Evolutionary conservation across 2,113 vertebrate genomes (phyloP).

Genomic region (Tachycineta bicolor): DNA sequence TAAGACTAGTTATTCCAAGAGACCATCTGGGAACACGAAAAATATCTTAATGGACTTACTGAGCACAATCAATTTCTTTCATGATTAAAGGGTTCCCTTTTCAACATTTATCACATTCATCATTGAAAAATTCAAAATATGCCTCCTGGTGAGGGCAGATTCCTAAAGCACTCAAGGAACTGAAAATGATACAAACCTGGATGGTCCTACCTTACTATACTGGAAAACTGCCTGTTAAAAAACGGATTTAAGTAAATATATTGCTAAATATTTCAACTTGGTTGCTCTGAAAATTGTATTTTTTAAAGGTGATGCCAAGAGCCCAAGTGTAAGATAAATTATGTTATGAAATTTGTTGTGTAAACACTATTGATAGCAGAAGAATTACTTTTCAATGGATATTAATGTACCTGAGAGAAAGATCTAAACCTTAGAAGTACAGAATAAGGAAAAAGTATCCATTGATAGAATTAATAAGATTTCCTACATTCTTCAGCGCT

Average conservation of each 20-base stretch:
- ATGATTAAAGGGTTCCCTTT: not conserved
- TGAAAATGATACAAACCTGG: not conserved
- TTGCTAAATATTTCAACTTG: not conserved
- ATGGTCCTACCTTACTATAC: not conserved
- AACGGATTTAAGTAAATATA: not conserved
- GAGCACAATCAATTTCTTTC: not conserved
- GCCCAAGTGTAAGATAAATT: not conserved
- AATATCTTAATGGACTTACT: not conserved
- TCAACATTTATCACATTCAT: not conserved
- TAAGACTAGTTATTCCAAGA: conserved; percentile 11
- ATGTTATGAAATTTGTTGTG: not conserved
- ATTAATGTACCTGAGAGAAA: not conserved
- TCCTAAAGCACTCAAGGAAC: not conserved
- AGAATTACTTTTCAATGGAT: not conserved
- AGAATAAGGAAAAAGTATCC: not conserved
- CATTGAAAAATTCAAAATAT: not conserved
- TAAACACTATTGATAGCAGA: not conserved
- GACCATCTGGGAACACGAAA: not conserved
- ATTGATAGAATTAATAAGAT: not conserved
- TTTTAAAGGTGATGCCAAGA: not conserved
- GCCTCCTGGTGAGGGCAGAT: not conserved
- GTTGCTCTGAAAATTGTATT: not conserved
- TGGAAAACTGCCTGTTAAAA: not conserved
- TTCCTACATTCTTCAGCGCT: not conserved
- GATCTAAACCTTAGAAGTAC: not conserved